These are phyloP conservation scores for Octodon degus DNA, from an alignment of 2,113 vertebrate species.

Conservation along the genomic window DNA sequence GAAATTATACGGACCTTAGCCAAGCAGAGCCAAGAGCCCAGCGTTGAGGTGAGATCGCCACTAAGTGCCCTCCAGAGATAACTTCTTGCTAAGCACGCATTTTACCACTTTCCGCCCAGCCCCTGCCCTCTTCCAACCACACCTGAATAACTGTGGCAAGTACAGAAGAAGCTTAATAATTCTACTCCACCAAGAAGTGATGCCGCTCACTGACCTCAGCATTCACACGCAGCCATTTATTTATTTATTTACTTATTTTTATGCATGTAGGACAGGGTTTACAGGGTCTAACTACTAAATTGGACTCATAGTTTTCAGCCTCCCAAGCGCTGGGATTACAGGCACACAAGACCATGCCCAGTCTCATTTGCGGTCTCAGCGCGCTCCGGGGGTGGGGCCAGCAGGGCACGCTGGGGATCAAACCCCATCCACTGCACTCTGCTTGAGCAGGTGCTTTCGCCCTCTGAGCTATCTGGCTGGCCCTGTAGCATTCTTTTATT, in stretches of 20 bases:
- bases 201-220: not conserved
- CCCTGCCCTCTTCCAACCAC: not conserved
- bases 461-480: too few species aligned
- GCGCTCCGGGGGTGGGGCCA: too few species aligned
- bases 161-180: not conserved
- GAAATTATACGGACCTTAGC: constrained; percentile 28
- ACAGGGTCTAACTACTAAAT: too few species aligned
- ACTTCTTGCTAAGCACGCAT: not conserved
- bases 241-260: not conserved
- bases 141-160: not conserved
- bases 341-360: too few species aligned
- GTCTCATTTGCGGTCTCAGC: too few species aligned
- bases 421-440: too few species aligned
- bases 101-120: not conserved
- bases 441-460: too few species aligned
- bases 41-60: not conserved
- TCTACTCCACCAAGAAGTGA: not conserved
- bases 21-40: constrained; percentile 35
- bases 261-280: too few species aligned
- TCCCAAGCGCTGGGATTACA: too few species aligned
- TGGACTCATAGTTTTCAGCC: too few species aligned
- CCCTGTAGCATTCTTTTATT: not conserved
- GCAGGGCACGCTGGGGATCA: too few species aligned
- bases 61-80: not conserved
- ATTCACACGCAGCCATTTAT: not conserved